Evolutionary conservation across 2,797 vertebrate genomes (phyloP).

Genomic region (Megalops cyprinoides): DNA sequence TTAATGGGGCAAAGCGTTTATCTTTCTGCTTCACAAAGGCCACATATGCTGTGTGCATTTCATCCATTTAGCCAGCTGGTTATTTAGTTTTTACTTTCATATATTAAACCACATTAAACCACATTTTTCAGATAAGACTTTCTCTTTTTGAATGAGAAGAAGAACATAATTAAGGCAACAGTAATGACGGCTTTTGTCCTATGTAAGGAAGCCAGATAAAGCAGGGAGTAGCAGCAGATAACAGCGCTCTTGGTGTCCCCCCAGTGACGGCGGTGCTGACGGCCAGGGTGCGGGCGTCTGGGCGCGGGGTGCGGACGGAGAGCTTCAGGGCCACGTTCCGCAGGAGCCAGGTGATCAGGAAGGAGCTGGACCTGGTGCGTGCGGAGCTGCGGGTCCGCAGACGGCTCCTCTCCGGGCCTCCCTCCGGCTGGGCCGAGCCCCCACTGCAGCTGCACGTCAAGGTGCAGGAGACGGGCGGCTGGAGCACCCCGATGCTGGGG

Average conservation of each 20-base stretch:
- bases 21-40: too few species aligned
- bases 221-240: too few species aligned
- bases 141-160: too few species aligned
- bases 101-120: too few species aligned
- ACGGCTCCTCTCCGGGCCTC: slow-evolving; percentile 1
- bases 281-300: background rate
- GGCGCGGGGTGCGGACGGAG: background rate
- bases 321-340: slow-evolving; percentile 73
- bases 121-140: too few species aligned
- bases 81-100: too few species aligned
- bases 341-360: slow-evolving; percentile 59
- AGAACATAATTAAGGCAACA: too few species aligned
- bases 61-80: too few species aligned
- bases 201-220: too few species aligned
- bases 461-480: slow-evolving; percentile 48
- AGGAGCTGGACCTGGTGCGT: slow-evolving; percentile 55
- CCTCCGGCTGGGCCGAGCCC: background rate
- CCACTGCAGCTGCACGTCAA: slow-evolving; percentile 49
- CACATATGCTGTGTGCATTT: too few species aligned
- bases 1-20: too few species aligned
- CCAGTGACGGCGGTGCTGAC: slow-evolving; percentile 51
- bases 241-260: background rate
- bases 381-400: slow-evolving; percentile 76
- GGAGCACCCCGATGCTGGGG: background rate
- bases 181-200: too few species aligned